Percentiles rank a stretch among this genome's conserved stretches.
These are phyloP conservation scores for Thysanoteuthis rhombus DNA, from an alignment of 2,888 invertebrate genomes.

Conservation along the genomic window DNA sequence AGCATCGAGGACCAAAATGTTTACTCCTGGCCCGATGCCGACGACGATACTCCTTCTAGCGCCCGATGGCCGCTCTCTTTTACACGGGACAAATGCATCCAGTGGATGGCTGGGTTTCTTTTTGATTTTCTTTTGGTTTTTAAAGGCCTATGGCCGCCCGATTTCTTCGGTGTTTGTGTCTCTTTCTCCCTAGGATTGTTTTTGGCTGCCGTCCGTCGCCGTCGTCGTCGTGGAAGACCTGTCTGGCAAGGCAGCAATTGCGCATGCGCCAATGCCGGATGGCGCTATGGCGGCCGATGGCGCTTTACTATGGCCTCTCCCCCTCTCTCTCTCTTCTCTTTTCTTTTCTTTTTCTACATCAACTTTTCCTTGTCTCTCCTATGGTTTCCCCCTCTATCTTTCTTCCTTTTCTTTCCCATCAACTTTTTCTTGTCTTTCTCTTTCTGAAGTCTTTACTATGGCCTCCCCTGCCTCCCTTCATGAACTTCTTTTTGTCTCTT, in stretches of 20 bases:
- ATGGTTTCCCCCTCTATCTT: no score
- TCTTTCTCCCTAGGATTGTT: not conserved
- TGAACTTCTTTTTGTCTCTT: no score
- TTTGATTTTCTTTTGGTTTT: not conserved
- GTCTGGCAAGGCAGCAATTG: not conserved
- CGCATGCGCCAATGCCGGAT: not conserved
- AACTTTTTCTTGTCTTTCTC: not conserved
- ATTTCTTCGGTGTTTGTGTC: not conserved
- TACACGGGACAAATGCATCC: not conserved
- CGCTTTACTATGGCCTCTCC: not conserved
- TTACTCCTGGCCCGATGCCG: slow-evolving; percentile 12
- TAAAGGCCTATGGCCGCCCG: not conserved
- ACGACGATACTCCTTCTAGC: not conserved
- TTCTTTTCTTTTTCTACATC: not conserved
- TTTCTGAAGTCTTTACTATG: no score
- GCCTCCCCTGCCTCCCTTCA: no score
- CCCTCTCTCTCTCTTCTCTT: not conserved
- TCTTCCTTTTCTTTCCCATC: not conserved
- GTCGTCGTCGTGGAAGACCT: slow-evolving; percentile 12
- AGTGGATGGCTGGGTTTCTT: not conserved
- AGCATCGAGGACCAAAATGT: slow-evolving; percentile 12
- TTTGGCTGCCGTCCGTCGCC: not conserved
- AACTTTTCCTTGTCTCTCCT: no score
- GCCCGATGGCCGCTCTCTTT: slow-evolving; percentile 12
- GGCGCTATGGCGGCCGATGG: not conserved